Conservation (phyloP, 1,140 invertebrate species). For the Bombus impatiens region DNA sequence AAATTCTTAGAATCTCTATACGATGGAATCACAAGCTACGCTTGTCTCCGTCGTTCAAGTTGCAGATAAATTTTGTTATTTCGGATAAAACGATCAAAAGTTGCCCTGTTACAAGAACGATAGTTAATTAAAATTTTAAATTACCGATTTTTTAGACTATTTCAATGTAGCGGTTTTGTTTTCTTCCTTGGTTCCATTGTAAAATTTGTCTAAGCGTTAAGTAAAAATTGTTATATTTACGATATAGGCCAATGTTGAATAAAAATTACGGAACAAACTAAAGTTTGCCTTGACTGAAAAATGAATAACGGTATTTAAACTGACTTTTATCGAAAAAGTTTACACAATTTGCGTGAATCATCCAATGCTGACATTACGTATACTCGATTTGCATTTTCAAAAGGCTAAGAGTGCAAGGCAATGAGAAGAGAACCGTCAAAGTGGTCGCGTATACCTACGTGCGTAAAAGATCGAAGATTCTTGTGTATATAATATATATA, state of each 20-base stretch:
- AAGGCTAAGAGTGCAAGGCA: not conserved
- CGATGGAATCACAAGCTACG: not conserved
- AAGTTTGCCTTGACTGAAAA: not conserved
- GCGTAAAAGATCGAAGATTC: slow-evolving; percentile 39
- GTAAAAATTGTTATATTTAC: too few species aligned
- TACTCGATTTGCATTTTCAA: not conserved
- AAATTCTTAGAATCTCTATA: not conserved
- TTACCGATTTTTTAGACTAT: not conserved
- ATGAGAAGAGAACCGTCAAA: slow-evolving; percentile 23
- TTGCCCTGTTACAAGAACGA: not conserved
- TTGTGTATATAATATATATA: slow-evolving; percentile 34
- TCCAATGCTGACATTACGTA: not conserved
- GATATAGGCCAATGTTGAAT: not conserved
- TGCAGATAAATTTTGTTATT: not conserved
- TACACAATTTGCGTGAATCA: slow-evolving; percentile 7
- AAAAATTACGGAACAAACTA: not conserved
- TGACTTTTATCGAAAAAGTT: not conserved
- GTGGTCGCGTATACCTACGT: slow-evolving; percentile 36
- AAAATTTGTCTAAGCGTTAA: too few species aligned
- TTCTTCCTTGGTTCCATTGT: too few species aligned
- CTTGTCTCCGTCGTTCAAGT: not conserved
- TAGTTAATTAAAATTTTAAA: not conserved
- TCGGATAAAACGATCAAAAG: not conserved
- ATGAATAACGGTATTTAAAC: not conserved
- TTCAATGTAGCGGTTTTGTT: not conserved